Base-by-base conservation (phyloP, 2,888 invertebrate species). In the Catocala sponsa region DNA sequence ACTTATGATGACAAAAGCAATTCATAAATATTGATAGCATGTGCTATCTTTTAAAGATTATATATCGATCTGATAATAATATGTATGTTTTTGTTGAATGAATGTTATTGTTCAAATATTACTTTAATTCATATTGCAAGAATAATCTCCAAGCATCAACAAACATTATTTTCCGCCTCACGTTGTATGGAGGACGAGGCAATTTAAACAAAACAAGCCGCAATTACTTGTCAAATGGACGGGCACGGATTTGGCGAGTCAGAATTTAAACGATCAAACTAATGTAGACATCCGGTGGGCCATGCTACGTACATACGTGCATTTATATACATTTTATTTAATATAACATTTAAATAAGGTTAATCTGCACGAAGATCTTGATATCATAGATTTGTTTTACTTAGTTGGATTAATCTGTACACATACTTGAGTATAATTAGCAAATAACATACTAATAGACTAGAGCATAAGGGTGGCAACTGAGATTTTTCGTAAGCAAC, bases 141-240 rank as follows among this genome's bases (percentile, higher is more conserved):
- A 33, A 33, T 32, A 49, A 35, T 49, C 49, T 33, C 33, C 49
- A 4, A 33, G 9, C 49, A n/a, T 49, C 32, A 33, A 50, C 12
- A 6, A 50, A 38, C 7, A 46, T 46, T 12, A 13, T 13, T 46
- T 46, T 43, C 46, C 7, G 6, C 32, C 35, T 50, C 35, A 35
- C 33, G 7, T 50, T 35, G 10, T 32, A 48, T 32, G 35, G 59
- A 76, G 81, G 84, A 81, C 81, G 71, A 73, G 55, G 65, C 67
- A 81, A 80, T 81, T 85, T 81, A 78, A 70, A 59, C 70, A 70
- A 81, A 85, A 83, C 77, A 70, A 76, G 77, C 72, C 70, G 73
- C 76, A 79, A 79, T 82, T 74, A 73, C 67, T 68, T 71, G 72
- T 71, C 77, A 74, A 83, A 81, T 79, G 83, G 80, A 78, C 79